Base-by-base conservation (phyloP, 2,888 invertebrate species). In the Caenorhabditis sp. region DNA sequence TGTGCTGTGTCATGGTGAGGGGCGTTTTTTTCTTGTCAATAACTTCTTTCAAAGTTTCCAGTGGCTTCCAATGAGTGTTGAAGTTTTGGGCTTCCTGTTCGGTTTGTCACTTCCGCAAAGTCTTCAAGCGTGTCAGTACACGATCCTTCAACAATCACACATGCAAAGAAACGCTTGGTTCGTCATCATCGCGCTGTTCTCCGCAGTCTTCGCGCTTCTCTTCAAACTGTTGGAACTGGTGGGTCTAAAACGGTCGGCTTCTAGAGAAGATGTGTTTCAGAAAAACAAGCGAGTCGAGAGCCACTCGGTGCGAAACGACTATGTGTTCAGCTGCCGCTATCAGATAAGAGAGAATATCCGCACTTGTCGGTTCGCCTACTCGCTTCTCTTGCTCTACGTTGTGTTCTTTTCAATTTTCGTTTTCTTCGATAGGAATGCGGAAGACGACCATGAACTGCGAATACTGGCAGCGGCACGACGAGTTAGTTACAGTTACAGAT, bases 161-260 rank as follows among this genome's bases (percentile, higher is more conserved):
- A 68, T 81, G 38, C 85, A 85, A 76, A 66, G 86, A 19, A 85
- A 86, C 54, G 68, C 64, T n/a, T 85, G 85, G 79, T 74, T 82
- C 63, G 74, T 86, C 58, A 72, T 86, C 56, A 72, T 83, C 19
- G 61, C 76, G 5, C 22, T 69, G 38, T 86, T 86, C 68, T 73
- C 64, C 7, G 61, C 69, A 5, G n/a, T 72, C 19, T 86, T 77
- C 41, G 51, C 85, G 0, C 26, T 80, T 7, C 38, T 83, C 16
- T 86, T 86, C 72, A 82, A 83, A 19, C 5, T 74, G 22, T 35
- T 86, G 56, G 80, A 83, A 28, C 26, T 64, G n/a, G 79, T 79
- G 26, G 63, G 75, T n/a, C n/a, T n/a, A n/a, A n/a, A n/a, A n/a
- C n/a, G n/a, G n/a, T n/a, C n/a, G n/a, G n/a, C n/a, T n/a, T n/a